Base-by-base conservation (phyloP, 1,140 invertebrate species). In the Habropoda laboriosa region DNA sequence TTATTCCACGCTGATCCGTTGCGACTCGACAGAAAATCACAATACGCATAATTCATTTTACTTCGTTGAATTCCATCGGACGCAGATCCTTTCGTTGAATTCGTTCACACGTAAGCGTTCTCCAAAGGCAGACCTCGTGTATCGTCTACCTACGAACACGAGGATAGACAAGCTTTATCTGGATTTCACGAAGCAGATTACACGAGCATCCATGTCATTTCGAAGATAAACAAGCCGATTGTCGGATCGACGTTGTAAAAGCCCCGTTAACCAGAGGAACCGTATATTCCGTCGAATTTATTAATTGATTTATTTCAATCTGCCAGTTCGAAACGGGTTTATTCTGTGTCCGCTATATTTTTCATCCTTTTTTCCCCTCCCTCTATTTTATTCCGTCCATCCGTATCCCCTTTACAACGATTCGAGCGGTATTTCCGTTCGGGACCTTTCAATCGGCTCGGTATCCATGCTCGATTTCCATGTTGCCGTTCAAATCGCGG, bases 271-370 rank as follows among this genome's bases (percentile, higher is more conserved):
- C 61, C 24, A 35, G 5, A n/a, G 42, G 12, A 40, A 5, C 38
- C 13, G 12, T 7, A 6, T 42, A 12, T 58, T 42, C 27, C 40
- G 64, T 83, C 81, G 61, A 83, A 75, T 80, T 83, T 85, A 73
- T 66, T 85, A 85, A 70, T 79, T 58, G 83, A 85, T 85, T 85
- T 74, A 76, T 76, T 85, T 53, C 83, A 73, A 85, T 85, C 73
- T 73, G 55, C 42, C 74, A 81, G 8, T 7, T 72, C 57, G 45
- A 60, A 57, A 70, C 27, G 61, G 32, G 16, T 67, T 57, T 47
- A 55, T 81, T 68, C 53, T 21, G 0, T 66, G 16, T 18, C 42
- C 18, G 7, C 3, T 18, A 18, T 24, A 10, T 38, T 16, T 60
- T 58, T 0, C 21, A 10, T 18, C 40, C 24, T 35, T 24, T 35